Percentiles rank a stretch among this genome's conserved stretches.
Conservation (phyloP, 2,888 invertebrate species). For the Ramazzottius varieornatus region DNA sequence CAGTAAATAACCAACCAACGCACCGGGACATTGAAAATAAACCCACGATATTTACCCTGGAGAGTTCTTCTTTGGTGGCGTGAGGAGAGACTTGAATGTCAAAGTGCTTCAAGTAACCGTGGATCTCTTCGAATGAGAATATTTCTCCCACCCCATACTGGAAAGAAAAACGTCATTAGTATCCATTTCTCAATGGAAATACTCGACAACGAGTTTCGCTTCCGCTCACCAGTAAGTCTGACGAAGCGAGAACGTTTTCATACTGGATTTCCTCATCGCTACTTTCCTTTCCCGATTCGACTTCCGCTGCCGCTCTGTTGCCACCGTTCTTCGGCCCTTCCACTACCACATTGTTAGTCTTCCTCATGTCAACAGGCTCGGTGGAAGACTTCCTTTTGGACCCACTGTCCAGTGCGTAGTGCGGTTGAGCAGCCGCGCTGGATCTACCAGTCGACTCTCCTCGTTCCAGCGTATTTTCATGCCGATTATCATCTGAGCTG, state of each 20-base stretch:
- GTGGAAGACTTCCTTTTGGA: not conserved
- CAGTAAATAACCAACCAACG: too few relatives aligned
- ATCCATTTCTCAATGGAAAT: not conserved
- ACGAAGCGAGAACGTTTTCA: not conserved
- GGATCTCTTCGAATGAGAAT: not conserved
- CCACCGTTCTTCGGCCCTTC: too few relatives aligned
- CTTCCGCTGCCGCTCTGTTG: too few relatives aligned
- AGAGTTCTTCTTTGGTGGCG: not conserved
- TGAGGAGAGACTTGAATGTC: not conserved
- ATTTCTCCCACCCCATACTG: not conserved
- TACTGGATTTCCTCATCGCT: not conserved
- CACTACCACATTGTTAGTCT: too few relatives aligned
- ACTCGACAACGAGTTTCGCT: not conserved
- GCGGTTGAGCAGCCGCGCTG: not conserved
- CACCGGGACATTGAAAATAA: too few relatives aligned
- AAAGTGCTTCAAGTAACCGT: not conserved
- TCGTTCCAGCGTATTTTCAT: not conserved
- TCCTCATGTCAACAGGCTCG: not conserved
- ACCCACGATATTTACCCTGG: not conserved
- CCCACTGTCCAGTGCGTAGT: not conserved
- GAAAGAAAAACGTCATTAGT: not conserved
- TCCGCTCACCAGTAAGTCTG: not conserved
- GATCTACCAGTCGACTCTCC: not conserved
- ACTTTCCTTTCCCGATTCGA: too few relatives aligned
- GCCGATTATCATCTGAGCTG: not conserved